phyloP scores from a whole-genome alignment of 2,888 invertebrate genomes.

The Pachycephus smyrnensis region DNA sequence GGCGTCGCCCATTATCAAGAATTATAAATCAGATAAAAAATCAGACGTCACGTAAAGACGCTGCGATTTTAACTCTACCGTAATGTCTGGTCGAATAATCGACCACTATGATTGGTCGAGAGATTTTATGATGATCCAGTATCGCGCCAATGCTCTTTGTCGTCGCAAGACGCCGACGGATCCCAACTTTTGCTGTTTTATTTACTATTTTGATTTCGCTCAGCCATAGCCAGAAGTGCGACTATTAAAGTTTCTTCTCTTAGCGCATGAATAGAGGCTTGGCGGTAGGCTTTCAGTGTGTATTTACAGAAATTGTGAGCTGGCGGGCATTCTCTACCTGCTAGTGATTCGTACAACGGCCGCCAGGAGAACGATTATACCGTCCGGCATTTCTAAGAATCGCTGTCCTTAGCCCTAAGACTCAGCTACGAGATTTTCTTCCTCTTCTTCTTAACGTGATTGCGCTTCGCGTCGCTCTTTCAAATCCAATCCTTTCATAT shows the following conservation, averaged over 20 bases:
- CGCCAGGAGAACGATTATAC: slow-evolving; percentile 56
- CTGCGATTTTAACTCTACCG: background rate
- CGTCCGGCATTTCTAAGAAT: slow-evolving; percentile 52
- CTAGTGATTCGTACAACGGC: slow-evolving; percentile 58
- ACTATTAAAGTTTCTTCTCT: slow-evolving; percentile 37
- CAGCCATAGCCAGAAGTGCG: slow-evolving; percentile 23
- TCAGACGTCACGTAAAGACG: background rate
- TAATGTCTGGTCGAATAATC: background rate
- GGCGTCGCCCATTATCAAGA: background rate
- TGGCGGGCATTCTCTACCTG: slow-evolving; percentile 55
- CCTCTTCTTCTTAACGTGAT: background rate
- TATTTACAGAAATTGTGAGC: slow-evolving; percentile 65
- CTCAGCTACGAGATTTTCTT: slow-evolving; percentile 27
- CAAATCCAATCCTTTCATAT: background rate
- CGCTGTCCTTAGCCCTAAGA: slow-evolving; percentile 51
- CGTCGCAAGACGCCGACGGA: background rate
- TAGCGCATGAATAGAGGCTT: slow-evolving; percentile 31
- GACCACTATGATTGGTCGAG: background rate
- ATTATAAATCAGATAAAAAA: background rate
- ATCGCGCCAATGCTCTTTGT: background rate
- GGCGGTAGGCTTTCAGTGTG: slow-evolving; percentile 54
- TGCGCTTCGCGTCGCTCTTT: background rate
- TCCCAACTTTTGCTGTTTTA: slow-evolving; percentile 5
- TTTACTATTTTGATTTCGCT: slow-evolving; percentile 19
- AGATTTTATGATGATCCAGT: background rate